These are phyloP conservation scores for Eupithecia vulgata DNA, from an alignment of 2,888 invertebrate species.

Conservation along the genomic window DNA sequence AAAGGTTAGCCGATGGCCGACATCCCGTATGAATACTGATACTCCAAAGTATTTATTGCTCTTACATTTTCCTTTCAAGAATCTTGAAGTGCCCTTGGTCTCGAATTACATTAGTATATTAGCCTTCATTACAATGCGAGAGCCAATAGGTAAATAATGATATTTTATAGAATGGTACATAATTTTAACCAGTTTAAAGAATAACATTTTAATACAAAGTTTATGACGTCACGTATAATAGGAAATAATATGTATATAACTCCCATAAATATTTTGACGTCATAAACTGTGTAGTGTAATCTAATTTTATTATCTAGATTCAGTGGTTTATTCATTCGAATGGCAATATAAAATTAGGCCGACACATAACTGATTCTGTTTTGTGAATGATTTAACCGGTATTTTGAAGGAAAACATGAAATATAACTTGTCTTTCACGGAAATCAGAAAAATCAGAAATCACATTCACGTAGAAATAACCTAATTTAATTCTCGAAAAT, in stretches of 20 bases:
- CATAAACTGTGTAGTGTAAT: neutral
- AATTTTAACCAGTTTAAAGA: neutral
- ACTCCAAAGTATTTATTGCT: conserved; percentile 23
- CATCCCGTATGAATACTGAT: conserved; percentile 38
- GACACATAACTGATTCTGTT: neutral
- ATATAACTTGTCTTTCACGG: neutral
- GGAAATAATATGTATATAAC: too few species aligned
- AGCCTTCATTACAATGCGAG: neutral
- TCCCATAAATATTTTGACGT: neutral
- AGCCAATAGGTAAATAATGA: neutral
- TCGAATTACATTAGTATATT: conserved; percentile 14
- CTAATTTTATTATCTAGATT: neutral
- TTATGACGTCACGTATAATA: neutral
- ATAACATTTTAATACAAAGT: neutral
- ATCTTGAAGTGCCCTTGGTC: conserved; percentile 19
- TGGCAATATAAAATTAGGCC: neutral
- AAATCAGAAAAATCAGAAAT: neutral
- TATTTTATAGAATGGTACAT: neutral
- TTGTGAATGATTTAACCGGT: neutral
- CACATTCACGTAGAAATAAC: neutral
- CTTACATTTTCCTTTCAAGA: conserved; percentile 31
- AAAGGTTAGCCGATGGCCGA: conserved; percentile 38
- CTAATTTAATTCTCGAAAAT: too few species aligned
- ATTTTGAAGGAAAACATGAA: conserved; percentile 2
- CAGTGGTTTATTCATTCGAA: neutral